Conservation (phyloP, 2,888 invertebrate genomes). For the Sthenelais limicola region DNA sequence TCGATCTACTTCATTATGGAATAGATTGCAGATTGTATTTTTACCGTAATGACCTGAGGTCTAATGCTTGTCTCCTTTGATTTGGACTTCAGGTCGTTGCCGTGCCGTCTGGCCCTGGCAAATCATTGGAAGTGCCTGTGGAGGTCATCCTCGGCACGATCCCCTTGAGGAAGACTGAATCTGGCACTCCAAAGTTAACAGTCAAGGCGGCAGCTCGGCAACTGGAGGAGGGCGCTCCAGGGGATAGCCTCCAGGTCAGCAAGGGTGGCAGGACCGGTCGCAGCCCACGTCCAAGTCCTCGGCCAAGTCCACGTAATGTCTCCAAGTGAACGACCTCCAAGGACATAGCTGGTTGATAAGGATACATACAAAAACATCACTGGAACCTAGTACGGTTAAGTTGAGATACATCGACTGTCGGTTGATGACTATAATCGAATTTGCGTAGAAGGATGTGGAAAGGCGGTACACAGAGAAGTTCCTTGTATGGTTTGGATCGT, state of each 20-base stretch:
- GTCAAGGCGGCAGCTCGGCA: conserved; percentile 44
- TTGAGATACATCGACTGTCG: too few relatives aligned
- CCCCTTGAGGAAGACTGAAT: conserved; percentile 53
- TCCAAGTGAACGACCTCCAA: too few relatives aligned
- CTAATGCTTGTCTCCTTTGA: conserved; percentile 6
- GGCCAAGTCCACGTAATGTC: conserved; percentile 38
- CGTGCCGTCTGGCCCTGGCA: conserved; percentile 62
- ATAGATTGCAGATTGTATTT: too few relatives aligned
- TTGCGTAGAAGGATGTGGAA: too few relatives aligned
- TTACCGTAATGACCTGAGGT: too few relatives aligned
- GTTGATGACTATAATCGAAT: too few relatives aligned
- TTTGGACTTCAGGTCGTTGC: conserved; percentile 57
- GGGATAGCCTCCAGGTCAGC: conserved; percentile 1
- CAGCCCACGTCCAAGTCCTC: conserved; percentile 36
- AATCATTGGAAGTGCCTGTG: conserved; percentile 62
- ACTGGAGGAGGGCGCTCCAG: conserved; percentile 19
- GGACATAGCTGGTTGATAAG: too few relatives aligned
- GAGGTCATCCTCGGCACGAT: conserved; percentile 64
- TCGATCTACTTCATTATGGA: too few relatives aligned
- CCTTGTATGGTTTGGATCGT: too few relatives aligned
- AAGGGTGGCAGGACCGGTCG: conserved; percentile 6
- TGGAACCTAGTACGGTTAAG: too few relatives aligned
- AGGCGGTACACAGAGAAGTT: too few relatives aligned
- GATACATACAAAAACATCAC: too few relatives aligned
- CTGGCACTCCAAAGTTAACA: conserved; percentile 42